These are phyloP conservation scores for Zingel zingel DNA, from an alignment of 2,113 vertebrate genomes.

Conservation along the genomic window DNA sequence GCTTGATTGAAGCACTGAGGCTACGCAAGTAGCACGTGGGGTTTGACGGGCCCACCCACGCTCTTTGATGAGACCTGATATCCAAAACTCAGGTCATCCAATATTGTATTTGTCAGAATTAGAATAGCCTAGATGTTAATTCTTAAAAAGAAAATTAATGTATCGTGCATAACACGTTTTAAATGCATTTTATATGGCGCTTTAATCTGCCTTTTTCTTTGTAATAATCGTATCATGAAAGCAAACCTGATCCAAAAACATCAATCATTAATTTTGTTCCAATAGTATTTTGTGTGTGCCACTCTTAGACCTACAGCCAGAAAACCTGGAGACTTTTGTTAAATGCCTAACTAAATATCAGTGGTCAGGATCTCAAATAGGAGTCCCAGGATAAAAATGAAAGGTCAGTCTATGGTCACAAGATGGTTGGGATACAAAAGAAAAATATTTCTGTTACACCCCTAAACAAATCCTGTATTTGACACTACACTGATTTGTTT, in stretches of 20 bases:
- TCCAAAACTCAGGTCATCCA: background rate
- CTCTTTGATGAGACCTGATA: background rate
- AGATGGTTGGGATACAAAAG: background rate
- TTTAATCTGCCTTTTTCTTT: background rate
- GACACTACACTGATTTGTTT: background rate
- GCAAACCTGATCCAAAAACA: background rate
- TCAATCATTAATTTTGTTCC: background rate
- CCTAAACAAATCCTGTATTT: background rate
- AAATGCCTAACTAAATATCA: background rate
- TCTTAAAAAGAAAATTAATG: background rate
- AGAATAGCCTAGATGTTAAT: background rate
- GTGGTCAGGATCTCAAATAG: background rate
- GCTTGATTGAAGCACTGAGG: constrained; percentile 25
- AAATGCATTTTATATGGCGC: background rate
- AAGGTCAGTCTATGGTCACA: background rate
- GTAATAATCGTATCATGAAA: too few relatives aligned
- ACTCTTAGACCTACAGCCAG: background rate
- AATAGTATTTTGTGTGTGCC: background rate
- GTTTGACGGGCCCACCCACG: constrained; percentile 39
- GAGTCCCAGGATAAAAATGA: background rate
- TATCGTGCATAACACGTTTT: background rate
- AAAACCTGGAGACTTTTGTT: background rate
- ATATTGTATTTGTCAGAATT: background rate
- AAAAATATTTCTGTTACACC: background rate
- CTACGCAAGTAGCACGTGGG: constrained; percentile 72